These are phyloP conservation scores for Bovichtus diacanthus DNA, from an alignment of 2,797 vertebrate genomes.

Conservation along the genomic window DNA sequence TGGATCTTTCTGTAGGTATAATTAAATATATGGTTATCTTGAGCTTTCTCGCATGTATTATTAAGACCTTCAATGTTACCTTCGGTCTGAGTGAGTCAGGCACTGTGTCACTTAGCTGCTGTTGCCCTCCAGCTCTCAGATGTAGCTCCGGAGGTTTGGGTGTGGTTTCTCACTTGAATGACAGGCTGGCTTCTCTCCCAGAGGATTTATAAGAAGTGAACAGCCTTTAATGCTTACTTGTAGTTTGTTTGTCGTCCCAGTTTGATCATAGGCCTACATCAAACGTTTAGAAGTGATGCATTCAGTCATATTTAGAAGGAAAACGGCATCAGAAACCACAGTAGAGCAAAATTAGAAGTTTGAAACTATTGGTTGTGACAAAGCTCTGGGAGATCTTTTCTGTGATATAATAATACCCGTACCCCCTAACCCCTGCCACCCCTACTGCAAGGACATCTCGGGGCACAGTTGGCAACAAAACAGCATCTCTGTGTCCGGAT, in stretches of 20 bases:
- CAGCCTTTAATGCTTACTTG: constrained; percentile 28
- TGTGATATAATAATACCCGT: constrained; percentile 55
- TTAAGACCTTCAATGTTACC: constrained; percentile 12
- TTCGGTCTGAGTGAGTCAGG: constrained; percentile 8
- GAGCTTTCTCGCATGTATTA: background rate
- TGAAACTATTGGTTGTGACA: constrained; percentile 40
- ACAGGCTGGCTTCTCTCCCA: constrained; percentile 27
- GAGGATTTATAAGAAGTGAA: constrained; percentile 33
- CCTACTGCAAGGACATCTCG: constrained; percentile 17
- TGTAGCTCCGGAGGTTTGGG: constrained; percentile 47
- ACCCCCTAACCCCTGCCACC: constrained; percentile 26
- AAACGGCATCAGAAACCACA: constrained; percentile 32
- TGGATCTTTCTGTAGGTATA: constrained; percentile 22
- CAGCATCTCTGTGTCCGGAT: constrained; percentile 10
- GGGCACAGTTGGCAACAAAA: constrained; percentile 14
- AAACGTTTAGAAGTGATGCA: constrained; percentile 1
- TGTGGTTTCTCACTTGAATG: constrained; percentile 61
- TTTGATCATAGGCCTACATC: constrained; percentile 9
- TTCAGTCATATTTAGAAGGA: constrained; percentile 9
- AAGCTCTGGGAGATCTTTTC: constrained; percentile 13
- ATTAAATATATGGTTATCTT: constrained; percentile 44
- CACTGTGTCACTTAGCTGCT: background rate
- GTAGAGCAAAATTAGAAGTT: constrained; percentile 10
- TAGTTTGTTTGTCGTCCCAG: constrained; percentile 7
- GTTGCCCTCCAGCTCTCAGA: constrained; percentile 20